These are phyloP conservation scores for Drosophila kambysellisi DNA, from an alignment of 2,888 invertebrate species.

Conservation along the genomic window DNA sequence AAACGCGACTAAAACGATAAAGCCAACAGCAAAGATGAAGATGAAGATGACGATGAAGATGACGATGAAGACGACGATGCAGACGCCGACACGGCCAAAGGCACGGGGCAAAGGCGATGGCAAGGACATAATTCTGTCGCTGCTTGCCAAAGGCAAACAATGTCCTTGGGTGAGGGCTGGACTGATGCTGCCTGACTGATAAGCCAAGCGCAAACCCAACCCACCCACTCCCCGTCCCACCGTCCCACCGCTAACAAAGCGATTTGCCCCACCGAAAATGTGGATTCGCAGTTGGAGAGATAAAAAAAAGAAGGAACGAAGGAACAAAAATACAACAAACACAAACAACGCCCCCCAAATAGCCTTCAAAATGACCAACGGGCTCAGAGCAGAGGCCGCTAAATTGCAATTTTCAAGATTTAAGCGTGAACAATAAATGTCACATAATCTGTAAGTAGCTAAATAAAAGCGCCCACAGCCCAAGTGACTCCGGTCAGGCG, in stretches of 20 bases:
- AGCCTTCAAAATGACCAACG: slow-evolving; percentile 48
- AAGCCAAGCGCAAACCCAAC: slow-evolving; percentile 39
- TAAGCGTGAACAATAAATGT: slow-evolving; percentile 85
- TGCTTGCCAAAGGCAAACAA: slow-evolving; percentile 49
- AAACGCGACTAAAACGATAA: slow-evolving; percentile 28
- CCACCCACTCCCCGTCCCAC: neutral
- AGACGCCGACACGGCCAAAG: slow-evolving; percentile 2
- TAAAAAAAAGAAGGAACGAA: neutral
- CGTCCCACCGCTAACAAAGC: slow-evolving; percentile 14
- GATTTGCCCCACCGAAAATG: slow-evolving; percentile 22
- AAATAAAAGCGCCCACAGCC: slow-evolving; percentile 73
- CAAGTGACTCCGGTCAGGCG: slow-evolving; percentile 15
- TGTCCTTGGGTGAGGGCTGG: slow-evolving; percentile 66
- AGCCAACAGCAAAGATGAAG: slow-evolving; percentile 23
- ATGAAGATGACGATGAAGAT: slow-evolving; percentile 21
- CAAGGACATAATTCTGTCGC: slow-evolving; percentile 69
- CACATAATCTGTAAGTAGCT: slow-evolving; percentile 85
- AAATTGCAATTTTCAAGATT: slow-evolving; percentile 81
- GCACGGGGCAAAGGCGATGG: slow-evolving; percentile 39
- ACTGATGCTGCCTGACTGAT: slow-evolving; percentile 61
- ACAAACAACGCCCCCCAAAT: neutral
- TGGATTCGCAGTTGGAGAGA: neutral
- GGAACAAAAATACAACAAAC: neutral
- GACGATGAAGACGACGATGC: slow-evolving; percentile 6
- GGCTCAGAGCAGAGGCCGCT: slow-evolving; percentile 65